Conservation (phyloP, 2,797 vertebrate genomes). For the Ciconia nigra region DNA sequence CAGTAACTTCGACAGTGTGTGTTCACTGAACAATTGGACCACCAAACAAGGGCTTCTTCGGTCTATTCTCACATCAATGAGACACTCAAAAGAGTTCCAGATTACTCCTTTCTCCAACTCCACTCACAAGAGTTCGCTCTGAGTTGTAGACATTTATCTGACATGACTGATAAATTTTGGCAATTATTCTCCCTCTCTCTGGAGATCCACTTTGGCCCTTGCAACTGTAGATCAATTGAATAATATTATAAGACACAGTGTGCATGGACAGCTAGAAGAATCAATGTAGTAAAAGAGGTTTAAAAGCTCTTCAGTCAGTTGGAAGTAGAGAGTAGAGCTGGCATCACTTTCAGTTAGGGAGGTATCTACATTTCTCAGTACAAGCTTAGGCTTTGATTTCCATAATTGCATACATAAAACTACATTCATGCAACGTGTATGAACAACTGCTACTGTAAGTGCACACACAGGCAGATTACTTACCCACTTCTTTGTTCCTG, state of each 20-base stretch:
- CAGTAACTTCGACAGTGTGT: background rate
- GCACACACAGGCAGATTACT: background rate
- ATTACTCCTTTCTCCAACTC: conserved; percentile 41
- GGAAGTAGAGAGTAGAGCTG: background rate
- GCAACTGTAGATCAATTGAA: conserved; percentile 33
- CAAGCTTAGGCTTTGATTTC: conserved; percentile 31
- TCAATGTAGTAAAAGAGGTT: conserved; percentile 9
- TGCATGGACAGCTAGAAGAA: conserved; percentile 39
- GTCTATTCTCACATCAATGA: conserved; percentile 24
- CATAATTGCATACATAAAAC: conserved; percentile 33
- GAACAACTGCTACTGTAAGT: conserved; percentile 13
- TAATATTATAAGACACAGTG: conserved; percentile 18
- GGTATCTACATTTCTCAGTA: background rate
- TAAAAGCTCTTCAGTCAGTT: conserved; percentile 40
- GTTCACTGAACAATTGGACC: conserved; percentile 44
- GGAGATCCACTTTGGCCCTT: conserved; percentile 38
- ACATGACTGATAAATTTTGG: conserved; percentile 33
- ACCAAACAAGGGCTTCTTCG: conserved; percentile 35
- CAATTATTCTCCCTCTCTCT: conserved; percentile 33
- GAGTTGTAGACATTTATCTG: conserved; percentile 44
- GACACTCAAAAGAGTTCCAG: conserved; percentile 49
- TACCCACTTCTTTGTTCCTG: background rate
- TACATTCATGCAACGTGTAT: background rate
- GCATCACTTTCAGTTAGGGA: background rate
- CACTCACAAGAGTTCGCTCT: conserved; percentile 13